phyloP scores from a whole-genome alignment of 2,888 invertebrate species.

The Parnassius orleans region DNA sequence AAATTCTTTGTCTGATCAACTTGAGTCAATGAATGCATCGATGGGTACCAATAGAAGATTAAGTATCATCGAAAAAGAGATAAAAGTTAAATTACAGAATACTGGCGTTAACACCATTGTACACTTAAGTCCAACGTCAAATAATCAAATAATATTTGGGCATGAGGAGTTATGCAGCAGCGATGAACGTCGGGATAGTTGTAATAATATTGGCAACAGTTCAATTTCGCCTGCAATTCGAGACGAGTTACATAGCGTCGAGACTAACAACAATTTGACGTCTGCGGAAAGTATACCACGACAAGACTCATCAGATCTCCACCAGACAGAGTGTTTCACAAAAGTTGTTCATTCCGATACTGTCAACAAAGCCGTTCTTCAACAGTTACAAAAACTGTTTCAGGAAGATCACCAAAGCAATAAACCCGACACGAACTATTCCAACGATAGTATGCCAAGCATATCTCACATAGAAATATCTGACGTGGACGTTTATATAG shows the following conservation, averaged over 20 bases:
- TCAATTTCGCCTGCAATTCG: conserved; percentile 42
- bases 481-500: conserved; percentile 63
- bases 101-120: conserved; percentile 73
- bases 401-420: conserved; percentile 57
- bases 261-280: conserved; percentile 49
- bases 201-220: conserved; percentile 41
- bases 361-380: conserved; percentile 66
- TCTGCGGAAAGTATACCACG: conserved; percentile 36
- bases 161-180: conserved; percentile 66
- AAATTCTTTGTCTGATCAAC: conserved; percentile 69
- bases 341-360: conserved; percentile 47
- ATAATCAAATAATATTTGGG: conserved; percentile 73
- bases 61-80: conserved; percentile 74
- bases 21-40: conserved; percentile 67
- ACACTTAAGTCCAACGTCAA: conserved; percentile 73
- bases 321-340: conserved; percentile 33
- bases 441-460: conserved; percentile 43
- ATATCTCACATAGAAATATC: conserved; percentile 66
- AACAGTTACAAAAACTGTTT: conserved; percentile 72
- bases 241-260: conserved; percentile 46
- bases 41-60: conserved; percentile 61
- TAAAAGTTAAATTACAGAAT: conserved; percentile 74
- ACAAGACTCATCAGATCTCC: conserved; percentile 27
- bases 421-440: conserved; percentile 42
- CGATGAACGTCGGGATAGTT: conserved; percentile 41